Conservation (phyloP, 1,140 invertebrate genomes). For the Elymnias hypermnestra region DNA sequence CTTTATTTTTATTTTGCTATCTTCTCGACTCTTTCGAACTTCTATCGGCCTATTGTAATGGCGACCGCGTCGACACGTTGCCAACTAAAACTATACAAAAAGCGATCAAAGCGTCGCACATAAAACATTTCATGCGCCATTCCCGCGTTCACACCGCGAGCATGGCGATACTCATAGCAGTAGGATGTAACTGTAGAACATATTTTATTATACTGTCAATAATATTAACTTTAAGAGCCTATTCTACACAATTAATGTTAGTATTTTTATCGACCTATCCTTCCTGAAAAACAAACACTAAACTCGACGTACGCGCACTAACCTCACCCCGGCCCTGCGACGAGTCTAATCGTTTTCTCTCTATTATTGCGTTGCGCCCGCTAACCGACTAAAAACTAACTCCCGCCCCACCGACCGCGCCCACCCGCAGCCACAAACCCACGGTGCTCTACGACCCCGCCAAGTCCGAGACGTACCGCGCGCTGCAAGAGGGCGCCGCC, state of each 20-base stretch:
- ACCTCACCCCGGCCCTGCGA: conserved; percentile 38
- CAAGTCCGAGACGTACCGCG: conserved; percentile 90
- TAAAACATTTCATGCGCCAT: conserved; percentile 22
- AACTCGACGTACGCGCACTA: conserved; percentile 36
- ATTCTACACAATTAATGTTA: conserved; percentile 79
- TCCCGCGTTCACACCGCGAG: conserved; percentile 31
- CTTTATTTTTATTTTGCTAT: conserved; percentile 66
- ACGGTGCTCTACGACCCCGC: conserved; percentile 87
- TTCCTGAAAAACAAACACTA: conserved; percentile 87
- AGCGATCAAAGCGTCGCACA: conserved; percentile 10
- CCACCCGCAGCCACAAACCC: conserved; percentile 78
- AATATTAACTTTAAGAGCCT: conserved; percentile 54
- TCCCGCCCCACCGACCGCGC: conserved; percentile 34
- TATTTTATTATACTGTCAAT: not conserved
- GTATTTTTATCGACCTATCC: conserved; percentile 85
- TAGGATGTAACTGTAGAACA: conserved; percentile 27
- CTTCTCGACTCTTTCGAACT: conserved; percentile 39
- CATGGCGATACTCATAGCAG: conserved; percentile 12
- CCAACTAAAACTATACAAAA: conserved; percentile 22
- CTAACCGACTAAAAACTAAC: conserved; percentile 71
- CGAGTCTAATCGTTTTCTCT: conserved; percentile 53
- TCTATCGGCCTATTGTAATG: conserved; percentile 12
- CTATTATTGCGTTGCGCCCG: conserved; percentile 56
- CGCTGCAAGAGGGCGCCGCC: conserved; percentile 85
- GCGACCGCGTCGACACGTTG: conserved; percentile 40